Evolutionary conservation across 2,888 invertebrate species (phyloP).

Genomic region (Nephrocerus scutellatus): DNA sequence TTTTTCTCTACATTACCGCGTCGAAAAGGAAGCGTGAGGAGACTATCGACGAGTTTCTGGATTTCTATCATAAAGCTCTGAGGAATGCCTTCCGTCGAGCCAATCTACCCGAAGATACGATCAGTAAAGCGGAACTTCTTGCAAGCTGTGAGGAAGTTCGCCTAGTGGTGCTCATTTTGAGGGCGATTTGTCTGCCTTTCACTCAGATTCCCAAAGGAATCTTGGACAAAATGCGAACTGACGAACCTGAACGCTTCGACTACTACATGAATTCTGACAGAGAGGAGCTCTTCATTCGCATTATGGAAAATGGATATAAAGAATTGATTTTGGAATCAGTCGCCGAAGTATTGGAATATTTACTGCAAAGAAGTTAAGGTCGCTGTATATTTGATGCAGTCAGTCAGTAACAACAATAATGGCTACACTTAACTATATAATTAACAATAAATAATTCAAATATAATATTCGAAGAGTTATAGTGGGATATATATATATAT

Average conservation of each 20-base stretch:
- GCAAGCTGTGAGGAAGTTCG: conserved; percentile 38
- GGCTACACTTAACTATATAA: too few species aligned
- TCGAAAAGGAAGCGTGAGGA: conserved; percentile 38
- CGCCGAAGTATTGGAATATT: conserved; percentile 36
- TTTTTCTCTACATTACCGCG: conserved; percentile 48
- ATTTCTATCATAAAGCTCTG: conserved; percentile 45
- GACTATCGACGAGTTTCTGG: conserved; percentile 40
- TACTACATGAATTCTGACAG: conserved; percentile 45
- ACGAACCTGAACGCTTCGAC: conserved; percentile 41
- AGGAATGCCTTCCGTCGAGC: conserved; percentile 21
- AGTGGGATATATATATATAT: too few species aligned
- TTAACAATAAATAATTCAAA: too few species aligned
- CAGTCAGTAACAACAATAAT: too few species aligned
- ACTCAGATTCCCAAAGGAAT: conserved; percentile 41
- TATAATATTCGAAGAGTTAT: too few species aligned
- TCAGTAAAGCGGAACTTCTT: conserved; percentile 39
- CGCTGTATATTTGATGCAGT: too few species aligned
- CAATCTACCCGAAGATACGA: conserved; percentile 24
- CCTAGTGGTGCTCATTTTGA: conserved; percentile 37
- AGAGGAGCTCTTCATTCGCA: conserved; percentile 39
- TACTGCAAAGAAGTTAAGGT: conserved; percentile 24
- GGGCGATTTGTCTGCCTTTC: conserved; percentile 43
- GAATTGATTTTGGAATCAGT: conserved; percentile 35
- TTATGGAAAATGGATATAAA: conserved; percentile 37
- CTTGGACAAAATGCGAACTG: conserved; percentile 33